A percentile compares a stretch with the other conserved stretches of the same genome.
phyloP scores from a whole-genome alignment of 2,888 invertebrate species.

The Heliconius erato region DNA sequence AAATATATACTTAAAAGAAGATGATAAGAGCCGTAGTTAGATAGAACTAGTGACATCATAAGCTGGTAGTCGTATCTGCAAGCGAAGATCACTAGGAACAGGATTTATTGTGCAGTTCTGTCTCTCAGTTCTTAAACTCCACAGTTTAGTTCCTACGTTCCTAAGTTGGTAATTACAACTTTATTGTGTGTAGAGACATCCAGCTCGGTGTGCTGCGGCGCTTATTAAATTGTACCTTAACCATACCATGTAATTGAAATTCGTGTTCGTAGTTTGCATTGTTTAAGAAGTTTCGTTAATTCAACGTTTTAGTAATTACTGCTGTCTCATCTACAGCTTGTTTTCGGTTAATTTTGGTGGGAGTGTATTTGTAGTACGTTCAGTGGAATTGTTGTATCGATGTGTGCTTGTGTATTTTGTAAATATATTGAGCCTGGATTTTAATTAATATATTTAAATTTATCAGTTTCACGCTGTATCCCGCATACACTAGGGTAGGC shows the following conservation, averaged over 20 bases:
- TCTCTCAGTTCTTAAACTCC: slow-evolving; percentile 50
- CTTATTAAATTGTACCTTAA: slow-evolving; percentile 51
- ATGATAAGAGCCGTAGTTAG: neutral
- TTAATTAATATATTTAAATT: too few species aligned
- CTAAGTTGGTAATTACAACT: slow-evolving; percentile 62
- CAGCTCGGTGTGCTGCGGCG: slow-evolving; percentile 38
- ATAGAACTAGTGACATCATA: slow-evolving; percentile 46
- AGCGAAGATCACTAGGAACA: slow-evolving; percentile 49
- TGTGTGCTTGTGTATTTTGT: neutral
- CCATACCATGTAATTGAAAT: slow-evolving; percentile 36
- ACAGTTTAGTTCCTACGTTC: slow-evolving; percentile 46
- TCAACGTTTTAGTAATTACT: slow-evolving; percentile 34
- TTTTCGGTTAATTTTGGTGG: neutral
- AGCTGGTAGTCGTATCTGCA: slow-evolving; percentile 49
- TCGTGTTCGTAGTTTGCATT: slow-evolving; percentile 26
- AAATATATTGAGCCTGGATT: too few species aligned
- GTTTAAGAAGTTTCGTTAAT: slow-evolving; percentile 31
- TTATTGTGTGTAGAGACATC: slow-evolving; percentile 59
- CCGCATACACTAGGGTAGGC: too few species aligned
- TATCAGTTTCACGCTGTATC: too few species aligned
- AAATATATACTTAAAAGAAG: slow-evolving; percentile 31
- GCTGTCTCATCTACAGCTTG: slow-evolving; percentile 26
- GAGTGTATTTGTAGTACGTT: neutral
- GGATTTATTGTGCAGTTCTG: slow-evolving; percentile 52
- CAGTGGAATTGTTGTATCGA: neutral